Conservation (phyloP, 1,140 invertebrate genomes). For the Aphelenchoides besseyi region DNA sequence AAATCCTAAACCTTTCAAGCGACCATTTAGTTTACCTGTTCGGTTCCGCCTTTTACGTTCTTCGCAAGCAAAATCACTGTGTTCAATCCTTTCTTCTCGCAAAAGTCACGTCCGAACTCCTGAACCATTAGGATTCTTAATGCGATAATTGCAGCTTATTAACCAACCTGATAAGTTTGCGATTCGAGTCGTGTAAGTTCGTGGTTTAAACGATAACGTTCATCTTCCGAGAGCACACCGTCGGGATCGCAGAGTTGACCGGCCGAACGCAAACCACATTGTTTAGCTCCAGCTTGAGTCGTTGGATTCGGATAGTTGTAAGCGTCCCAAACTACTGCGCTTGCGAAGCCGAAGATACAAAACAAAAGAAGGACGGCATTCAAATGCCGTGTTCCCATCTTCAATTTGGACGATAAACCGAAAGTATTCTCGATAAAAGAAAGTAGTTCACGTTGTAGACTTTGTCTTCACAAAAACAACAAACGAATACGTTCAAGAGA, state of each 20-base stretch:
- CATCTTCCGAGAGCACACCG: conserved; percentile 46
- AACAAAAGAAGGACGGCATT: conserved; percentile 7
- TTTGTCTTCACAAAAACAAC: no score
- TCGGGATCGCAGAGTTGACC: conserved; percentile 58
- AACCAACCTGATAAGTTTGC: conserved; percentile 34
- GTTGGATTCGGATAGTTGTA: conserved; percentile 55
- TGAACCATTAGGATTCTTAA: no score
- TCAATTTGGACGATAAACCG: no score
- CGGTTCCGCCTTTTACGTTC: conserved; percentile 50
- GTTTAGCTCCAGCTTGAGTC: conserved; percentile 16
- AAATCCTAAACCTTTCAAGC: background rate
- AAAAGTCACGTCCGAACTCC: conserved; percentile 51
- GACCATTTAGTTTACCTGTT: no score
- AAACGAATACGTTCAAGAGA: no score
- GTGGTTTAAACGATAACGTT: conserved; percentile 57
- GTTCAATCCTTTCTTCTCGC: conserved; percentile 58
- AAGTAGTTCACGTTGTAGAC: no score
- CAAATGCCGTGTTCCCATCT: background rate
- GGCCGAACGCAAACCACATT: conserved; percentile 55
- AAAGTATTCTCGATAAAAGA: no score
- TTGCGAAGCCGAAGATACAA: background rate
- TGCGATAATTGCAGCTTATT: no score
- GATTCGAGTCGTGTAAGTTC: conserved; percentile 54
- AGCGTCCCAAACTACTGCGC: conserved; percentile 49
- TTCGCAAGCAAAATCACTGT: conserved; percentile 55